phyloP scores from a whole-genome alignment of 1,140 invertebrate genomes.

The Caenorhabditis inopinata region DNA sequence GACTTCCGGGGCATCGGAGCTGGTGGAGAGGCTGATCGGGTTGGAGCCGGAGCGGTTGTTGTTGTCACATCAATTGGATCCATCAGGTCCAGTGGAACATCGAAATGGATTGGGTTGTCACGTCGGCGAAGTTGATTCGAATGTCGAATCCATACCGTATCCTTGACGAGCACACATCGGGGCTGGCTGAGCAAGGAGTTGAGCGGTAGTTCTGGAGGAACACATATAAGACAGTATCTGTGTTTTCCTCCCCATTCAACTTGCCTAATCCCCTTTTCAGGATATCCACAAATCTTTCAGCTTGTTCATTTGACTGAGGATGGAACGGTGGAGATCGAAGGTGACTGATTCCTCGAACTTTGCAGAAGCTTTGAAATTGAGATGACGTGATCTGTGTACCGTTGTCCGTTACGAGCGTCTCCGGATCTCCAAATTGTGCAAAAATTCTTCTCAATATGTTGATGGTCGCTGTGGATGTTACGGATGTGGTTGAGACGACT shows the following conservation, averaged over 20 bases:
- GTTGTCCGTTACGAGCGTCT: slow-evolving; percentile 65
- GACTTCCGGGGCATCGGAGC: neutral
- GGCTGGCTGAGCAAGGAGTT: no score
- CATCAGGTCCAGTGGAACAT: neutral
- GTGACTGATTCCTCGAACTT: slow-evolving; percentile 50
- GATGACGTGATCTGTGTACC: slow-evolving; percentile 61
- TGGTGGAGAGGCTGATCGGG: neutral
- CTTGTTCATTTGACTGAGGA: no score
- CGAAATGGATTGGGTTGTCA: neutral
- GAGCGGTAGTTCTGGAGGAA: no score
- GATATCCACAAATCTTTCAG: no score
- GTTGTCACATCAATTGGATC: neutral
- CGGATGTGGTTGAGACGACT: slow-evolving; percentile 60
- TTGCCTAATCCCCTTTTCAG: no score
- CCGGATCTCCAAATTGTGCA: slow-evolving; percentile 51
- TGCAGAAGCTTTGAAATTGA: slow-evolving; percentile 61
- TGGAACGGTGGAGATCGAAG: slow-evolving; percentile 56
- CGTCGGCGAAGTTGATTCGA: neutral
- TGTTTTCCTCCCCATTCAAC: no score
- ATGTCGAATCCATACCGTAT: neutral
- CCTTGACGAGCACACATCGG: neutral
- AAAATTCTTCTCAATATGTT: slow-evolving; percentile 43
- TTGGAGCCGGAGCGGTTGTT: neutral
- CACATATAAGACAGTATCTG: no score
- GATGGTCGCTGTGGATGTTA: slow-evolving; percentile 26